Base-by-base conservation (phyloP, 1,140 invertebrate genomes). In the Drosophila albomicans region DNA sequence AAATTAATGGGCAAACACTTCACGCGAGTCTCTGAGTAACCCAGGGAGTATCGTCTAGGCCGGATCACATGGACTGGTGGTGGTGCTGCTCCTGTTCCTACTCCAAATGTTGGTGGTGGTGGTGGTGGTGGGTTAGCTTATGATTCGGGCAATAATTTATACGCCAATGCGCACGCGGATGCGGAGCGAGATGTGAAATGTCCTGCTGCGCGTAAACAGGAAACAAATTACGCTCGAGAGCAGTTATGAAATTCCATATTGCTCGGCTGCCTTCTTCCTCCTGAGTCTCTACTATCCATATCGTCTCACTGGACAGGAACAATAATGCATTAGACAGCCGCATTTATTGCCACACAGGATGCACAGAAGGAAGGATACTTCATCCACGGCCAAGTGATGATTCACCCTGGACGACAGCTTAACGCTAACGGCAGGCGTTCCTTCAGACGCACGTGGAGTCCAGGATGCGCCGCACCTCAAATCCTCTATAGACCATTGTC, bases 191-290 rank as follows among this genome's bases (percentile, higher is more conserved):
- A 54, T 49, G 61, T n/a, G 75, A 74, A 66, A 88, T 88, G 84
- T 88, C 84, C 84, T 88, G 84, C 84, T 88, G 84, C 85, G 84
- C 84, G 84, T 84, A 88, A 88, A 88, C 84, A 88, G 84, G 84
- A 88, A 88, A 88, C 84, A 88, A 88, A 88, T 88, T 88, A 88
- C 85, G 84, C 80, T 88, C 85, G 84, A 88, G 84, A 88, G 84
- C 84, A 88, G 84, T 89, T 88, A 89, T 88, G 85, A 88, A 88
- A 88, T 81, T 87, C 81, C 84, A 88, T 87, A 87, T 84, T 84
- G 80, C 68, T 76, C 15, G 30, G 43, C 71, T 13, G 32, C 32
- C 35, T 8, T 38, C 28, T 46, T 59, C 41, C 46, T 75, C 43
- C 48, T 58, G 35, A 58, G 54, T 67, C 52, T n/a, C n/a, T 30